Percentiles rank a stretch among this genome's conserved stretches.
Conservation (phyloP, 2,797 vertebrate genomes). For the Spinus pinus region DNA sequence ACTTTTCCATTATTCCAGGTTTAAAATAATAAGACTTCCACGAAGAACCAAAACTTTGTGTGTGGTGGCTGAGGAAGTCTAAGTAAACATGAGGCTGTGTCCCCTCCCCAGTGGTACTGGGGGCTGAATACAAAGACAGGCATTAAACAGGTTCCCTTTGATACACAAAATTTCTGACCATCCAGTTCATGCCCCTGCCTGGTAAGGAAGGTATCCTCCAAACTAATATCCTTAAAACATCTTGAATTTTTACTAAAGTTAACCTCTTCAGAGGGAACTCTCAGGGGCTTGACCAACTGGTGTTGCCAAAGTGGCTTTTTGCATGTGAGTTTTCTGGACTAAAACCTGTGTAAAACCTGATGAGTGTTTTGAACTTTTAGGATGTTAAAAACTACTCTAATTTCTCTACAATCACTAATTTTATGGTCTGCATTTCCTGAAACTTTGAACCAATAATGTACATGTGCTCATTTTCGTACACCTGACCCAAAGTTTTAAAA, state of each 20-base stretch:
- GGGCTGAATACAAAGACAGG: neutral
- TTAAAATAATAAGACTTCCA: neutral
- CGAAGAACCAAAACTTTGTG: neutral
- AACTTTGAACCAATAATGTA: neutral
- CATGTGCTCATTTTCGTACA: neutral
- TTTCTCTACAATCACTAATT: neutral
- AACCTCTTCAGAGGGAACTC: neutral
- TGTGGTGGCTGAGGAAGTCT: neutral
- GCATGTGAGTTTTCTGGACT: neutral
- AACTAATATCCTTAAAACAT: neutral
- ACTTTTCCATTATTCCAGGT: neutral
- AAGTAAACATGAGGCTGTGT: neutral
- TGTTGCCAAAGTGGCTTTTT: neutral
- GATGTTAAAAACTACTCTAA: neutral
- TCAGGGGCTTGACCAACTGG: neutral
- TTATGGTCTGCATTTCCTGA: neutral
- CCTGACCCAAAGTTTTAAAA: neutral
- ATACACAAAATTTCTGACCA: neutral
- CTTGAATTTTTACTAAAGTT: neutral
- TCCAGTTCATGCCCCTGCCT: rapidly evolving
- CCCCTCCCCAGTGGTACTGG: rapidly evolving
- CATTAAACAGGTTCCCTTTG: neutral
- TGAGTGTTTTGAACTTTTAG: neutral
- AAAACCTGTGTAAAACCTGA: neutral
- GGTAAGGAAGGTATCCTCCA: neutral